Evolutionary conservation across 2,797 vertebrate genomes (phyloP).

Genomic region (Cyprinodon diabolis): DNA sequence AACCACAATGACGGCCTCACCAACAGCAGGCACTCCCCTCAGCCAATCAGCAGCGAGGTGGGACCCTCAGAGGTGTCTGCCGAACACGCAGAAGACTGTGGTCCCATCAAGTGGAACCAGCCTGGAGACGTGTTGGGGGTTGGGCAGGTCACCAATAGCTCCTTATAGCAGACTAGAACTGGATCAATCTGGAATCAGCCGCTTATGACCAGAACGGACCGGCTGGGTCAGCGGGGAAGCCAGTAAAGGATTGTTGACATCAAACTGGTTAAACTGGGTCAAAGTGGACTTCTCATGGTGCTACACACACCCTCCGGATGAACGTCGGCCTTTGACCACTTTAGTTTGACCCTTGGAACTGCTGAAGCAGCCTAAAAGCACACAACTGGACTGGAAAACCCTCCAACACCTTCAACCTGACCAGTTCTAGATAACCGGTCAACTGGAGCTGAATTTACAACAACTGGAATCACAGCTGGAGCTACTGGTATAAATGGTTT

Average conservation of each 20-base stretch:
- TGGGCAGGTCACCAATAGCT: conserved; percentile 64
- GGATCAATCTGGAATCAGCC: conserved; percentile 36
- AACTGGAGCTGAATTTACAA: conserved; percentile 44
- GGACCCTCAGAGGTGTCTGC: conserved; percentile 46
- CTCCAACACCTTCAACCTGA: conserved; percentile 39
- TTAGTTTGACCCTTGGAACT: conserved; percentile 57
- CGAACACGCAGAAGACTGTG: conserved; percentile 58
- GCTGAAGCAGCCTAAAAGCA: conserved; percentile 70
- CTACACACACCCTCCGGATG: conserved; percentile 66
- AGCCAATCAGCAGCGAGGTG: conserved; percentile 41
- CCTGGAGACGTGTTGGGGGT: conserved; percentile 64
- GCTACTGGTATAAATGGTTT: conserved; percentile 26
- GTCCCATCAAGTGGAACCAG: conserved; percentile 71
- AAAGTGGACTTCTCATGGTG: conserved; percentile 61
- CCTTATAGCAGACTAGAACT: conserved; percentile 67
- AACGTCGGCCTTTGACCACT: conserved; percentile 47
- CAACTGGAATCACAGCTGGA: conserved; percentile 39
- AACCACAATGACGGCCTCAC: conserved; percentile 65
- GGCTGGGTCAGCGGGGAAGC: conserved; percentile 28
- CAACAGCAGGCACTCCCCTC: conserved; percentile 54
- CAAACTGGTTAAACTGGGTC: conserved; percentile 52
- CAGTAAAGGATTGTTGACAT: conserved; percentile 22
- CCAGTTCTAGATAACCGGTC: conserved; percentile 43
- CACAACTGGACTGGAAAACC: conserved; percentile 52
- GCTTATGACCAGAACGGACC: conserved; percentile 38